Evolutionary conservation across 1,140 invertebrate species (phyloP), one percentile per base, ranked within the genome.

Genomic region (Dryas iulia): DNA sequence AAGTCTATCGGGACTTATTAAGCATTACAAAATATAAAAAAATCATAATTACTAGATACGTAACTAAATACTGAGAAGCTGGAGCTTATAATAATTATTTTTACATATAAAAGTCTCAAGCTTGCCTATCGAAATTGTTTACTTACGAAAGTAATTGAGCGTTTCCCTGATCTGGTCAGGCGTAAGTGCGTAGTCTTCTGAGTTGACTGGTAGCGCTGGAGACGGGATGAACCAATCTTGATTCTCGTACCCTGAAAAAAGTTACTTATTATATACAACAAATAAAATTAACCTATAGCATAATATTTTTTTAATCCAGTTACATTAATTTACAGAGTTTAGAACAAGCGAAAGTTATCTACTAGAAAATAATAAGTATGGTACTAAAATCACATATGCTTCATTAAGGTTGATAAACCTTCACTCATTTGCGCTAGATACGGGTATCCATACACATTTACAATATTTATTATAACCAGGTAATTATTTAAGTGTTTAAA

Each of bases 141-240:
- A 98, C 97, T 98, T 92, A 99, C 98, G 95, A 92, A 99, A 99
- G 94, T 99, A 99, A 93, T 99, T 98, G 68, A 99, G 94, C 53
- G 97, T 98, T 92, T 98, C 97, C 90, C 97, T 95, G 87, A 98
- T 98, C 93, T 98, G 97, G 90, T 98, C 97, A 90, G 97, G 96
- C 58, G 97, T 97, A 68, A 99, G 93, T 81, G 96, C 96, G 72
- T 97, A 92, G 81, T 98, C 97, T 59, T 94, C 93, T 69, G 96
- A 94, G 79, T 95, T 94, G 73, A 95, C 89, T 77, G 94, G 93
- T 66, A 97, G 92, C 52, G 95, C 96, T 59, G 97, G 97, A 52
- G 96, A 95, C 35, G 97, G 97, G 73, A 99, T 97, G 84, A 95
- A 97, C 97, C 98, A 98, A 92, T 99, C 98, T 85, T 95, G 93